Conservation (phyloP, 1,140 invertebrate genomes). For the Antheraea pernyi region DNA sequence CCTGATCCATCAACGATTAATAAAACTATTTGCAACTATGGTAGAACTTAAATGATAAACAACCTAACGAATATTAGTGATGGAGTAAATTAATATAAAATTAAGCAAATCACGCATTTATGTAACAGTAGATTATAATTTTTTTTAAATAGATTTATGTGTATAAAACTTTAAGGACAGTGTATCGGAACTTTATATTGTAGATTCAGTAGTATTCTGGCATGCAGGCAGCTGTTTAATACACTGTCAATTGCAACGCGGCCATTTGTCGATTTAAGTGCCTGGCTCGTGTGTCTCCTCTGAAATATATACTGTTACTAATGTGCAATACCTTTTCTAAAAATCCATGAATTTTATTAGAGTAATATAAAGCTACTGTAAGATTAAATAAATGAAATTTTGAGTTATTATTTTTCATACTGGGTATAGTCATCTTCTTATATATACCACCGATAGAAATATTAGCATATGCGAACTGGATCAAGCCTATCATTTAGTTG, state of each 20-base stretch:
- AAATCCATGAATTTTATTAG: conserved; percentile 15
- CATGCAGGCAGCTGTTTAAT: conserved; percentile 72
- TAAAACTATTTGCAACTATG: too few relatives aligned
- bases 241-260: conserved; percentile 74
- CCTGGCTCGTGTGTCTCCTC: conserved; percentile 49
- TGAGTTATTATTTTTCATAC: background rate
- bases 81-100: too few relatives aligned
- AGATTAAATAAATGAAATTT: conserved; percentile 1
- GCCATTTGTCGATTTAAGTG: conserved; percentile 73
- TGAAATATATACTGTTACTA: conserved; percentile 52
- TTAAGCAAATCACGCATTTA: too few relatives aligned
- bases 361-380: background rate
- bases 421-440: too few relatives aligned
- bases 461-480: too few relatives aligned
- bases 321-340: conserved; percentile 21
- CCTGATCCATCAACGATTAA: too few relatives aligned
- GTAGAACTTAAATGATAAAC: too few relatives aligned
- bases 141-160: too few relatives aligned
- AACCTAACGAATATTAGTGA: too few relatives aligned
- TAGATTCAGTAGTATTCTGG: conserved; percentile 50
- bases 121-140: background rate
- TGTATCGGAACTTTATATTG: conserved; percentile 13
- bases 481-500: too few relatives aligned
- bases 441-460: too few relatives aligned
- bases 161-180: background rate